Evolutionary conservation across 2,888 invertebrate genomes (phyloP).

Genomic region (Tenthredo livida): DNA sequence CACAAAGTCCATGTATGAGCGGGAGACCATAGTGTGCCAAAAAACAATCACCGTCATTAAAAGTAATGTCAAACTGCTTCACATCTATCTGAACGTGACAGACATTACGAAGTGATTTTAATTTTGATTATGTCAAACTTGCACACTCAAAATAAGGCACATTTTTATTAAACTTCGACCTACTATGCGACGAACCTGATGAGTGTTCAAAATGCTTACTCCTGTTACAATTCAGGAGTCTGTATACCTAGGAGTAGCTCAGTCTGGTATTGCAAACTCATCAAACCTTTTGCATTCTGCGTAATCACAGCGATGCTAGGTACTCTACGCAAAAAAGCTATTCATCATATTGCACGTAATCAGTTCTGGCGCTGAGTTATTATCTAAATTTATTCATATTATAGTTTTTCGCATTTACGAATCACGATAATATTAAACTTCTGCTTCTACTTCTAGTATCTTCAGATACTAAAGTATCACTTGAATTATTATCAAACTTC

Average conservation of each 20-base stretch:
- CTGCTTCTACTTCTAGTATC: not conserved
- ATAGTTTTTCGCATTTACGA: not conserved
- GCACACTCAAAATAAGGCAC: too few species aligned
- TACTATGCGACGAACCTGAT: constrained; percentile 61
- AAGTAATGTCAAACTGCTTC: constrained; percentile 1
- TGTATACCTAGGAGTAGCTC: constrained; percentile 62
- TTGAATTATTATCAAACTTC: not conserved
- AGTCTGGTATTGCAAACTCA: constrained; percentile 67
- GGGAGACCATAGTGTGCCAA: not conserved
- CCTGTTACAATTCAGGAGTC: constrained; percentile 67
- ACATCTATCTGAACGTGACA: constrained; percentile 11
- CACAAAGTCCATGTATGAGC: too few species aligned
- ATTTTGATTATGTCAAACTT: constrained; percentile 7
- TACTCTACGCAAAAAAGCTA: constrained; percentile 55
- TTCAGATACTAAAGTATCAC: not conserved
- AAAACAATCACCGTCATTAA: constrained; percentile 9
- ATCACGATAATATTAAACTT: not conserved
- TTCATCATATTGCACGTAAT: not conserved
- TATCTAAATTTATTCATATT: not conserved
- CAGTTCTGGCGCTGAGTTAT: not conserved
- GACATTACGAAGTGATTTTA: not conserved
- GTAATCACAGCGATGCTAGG: constrained; percentile 72
- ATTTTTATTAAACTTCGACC: not conserved
- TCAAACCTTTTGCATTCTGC: constrained; percentile 71
- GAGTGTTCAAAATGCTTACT: constrained; percentile 67